phyloP scores from a whole-genome alignment of 1,140 invertebrate species.

The Teleogryllus occipitalis region DNA sequence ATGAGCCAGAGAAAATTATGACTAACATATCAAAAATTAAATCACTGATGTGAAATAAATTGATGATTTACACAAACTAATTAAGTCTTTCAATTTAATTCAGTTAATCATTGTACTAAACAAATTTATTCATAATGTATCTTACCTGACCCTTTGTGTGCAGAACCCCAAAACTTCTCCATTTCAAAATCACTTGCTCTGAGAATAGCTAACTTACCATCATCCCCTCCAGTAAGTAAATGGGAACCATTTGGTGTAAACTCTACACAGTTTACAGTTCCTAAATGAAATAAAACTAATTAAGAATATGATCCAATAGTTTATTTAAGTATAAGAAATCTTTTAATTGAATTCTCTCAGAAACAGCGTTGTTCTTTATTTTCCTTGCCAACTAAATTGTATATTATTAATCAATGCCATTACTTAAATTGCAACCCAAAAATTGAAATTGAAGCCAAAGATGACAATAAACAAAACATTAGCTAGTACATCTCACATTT shows the following conservation, averaged over 20 bases:
- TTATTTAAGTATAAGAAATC: not conserved
- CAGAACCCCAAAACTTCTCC: slow-evolving; percentile 65
- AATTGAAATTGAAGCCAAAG: not conserved
- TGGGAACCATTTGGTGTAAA: slow-evolving; percentile 70
- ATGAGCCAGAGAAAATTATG: too few relatives aligned
- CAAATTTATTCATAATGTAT: not conserved
- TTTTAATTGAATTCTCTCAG: slow-evolving; percentile 10
- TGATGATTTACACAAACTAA: too few relatives aligned
- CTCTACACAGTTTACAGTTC: slow-evolving; percentile 62
- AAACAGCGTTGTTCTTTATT: slow-evolving; percentile 16
- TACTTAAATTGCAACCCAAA: not conserved
- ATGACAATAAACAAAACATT: not conserved
- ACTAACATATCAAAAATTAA: too few relatives aligned
- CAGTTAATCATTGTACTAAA: too few relatives aligned
- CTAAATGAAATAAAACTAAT: slow-evolving; percentile 31
- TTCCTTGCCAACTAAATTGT: slow-evolving; percentile 10
- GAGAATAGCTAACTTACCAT: slow-evolving; percentile 74
- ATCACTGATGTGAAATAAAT: too few relatives aligned
- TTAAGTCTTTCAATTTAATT: too few relatives aligned
- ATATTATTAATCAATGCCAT: not conserved
- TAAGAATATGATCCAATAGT: slow-evolving; percentile 15
- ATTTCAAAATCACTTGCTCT: slow-evolving; percentile 75
- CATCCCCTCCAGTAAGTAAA: slow-evolving; percentile 72
- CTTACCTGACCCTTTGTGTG: slow-evolving; percentile 51
- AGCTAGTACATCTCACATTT: too few relatives aligned